A percentile compares a stretch with the other conserved stretches of the same genome.
Conservation (phyloP, 2,797 vertebrate genomes). For the Pangasius sanitwongsei region DNA sequence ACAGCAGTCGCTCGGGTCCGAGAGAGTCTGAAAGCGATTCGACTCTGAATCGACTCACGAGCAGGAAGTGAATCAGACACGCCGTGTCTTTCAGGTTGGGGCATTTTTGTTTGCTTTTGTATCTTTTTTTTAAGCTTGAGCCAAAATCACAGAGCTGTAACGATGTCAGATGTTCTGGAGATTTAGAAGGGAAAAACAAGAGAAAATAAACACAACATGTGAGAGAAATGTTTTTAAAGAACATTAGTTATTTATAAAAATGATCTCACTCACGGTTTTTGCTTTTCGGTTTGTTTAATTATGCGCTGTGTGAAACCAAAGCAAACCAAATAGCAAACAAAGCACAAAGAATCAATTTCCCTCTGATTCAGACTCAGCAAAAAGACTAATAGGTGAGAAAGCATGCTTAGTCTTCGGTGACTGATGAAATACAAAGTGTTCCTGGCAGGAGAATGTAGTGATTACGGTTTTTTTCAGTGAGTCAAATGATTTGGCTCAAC, state of each 20-base stretch:
- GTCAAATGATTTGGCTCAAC: neutral
- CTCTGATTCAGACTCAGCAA: neutral
- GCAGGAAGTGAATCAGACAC: neutral
- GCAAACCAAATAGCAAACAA: neutral
- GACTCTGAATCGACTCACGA: neutral
- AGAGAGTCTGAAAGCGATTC: neutral
- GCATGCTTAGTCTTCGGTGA: neutral
- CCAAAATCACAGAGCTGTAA: neutral
- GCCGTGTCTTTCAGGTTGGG: too few relatives aligned
- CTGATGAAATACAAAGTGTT: slow-evolving; percentile 1
- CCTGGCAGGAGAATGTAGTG: neutral
- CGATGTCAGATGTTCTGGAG: neutral
- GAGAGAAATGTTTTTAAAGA: too few relatives aligned
- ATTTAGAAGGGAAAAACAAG: neutral
- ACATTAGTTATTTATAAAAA: neutral
- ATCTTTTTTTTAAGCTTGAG: neutral
- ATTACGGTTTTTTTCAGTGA: neutral
- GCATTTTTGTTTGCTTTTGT: neutral
- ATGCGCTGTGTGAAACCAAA: neutral
- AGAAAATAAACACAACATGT: neutral
- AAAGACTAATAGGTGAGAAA: neutral
- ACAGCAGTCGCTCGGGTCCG: neutral
- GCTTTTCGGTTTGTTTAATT: neutral
- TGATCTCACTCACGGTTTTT: neutral
- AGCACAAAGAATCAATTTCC: neutral